Evolutionary conservation across 2,797 vertebrate species (phyloP).

Genomic region (Numenius phaeopus): DNA sequence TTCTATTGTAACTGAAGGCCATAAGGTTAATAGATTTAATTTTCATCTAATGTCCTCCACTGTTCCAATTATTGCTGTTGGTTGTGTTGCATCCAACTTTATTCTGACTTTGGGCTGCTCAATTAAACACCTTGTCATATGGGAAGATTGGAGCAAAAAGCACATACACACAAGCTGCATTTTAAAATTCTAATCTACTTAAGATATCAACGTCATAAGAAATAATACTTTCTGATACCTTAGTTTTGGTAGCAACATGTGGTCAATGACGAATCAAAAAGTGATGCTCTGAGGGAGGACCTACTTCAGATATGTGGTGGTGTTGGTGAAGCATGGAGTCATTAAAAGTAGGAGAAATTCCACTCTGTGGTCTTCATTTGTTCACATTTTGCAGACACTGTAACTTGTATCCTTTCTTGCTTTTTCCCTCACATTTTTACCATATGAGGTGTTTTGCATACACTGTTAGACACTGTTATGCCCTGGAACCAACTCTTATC

Average conservation of each 20-base stretch:
- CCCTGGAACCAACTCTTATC: background rate
- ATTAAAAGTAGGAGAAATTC: background rate
- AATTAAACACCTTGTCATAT: background rate
- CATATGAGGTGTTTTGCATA: background rate
- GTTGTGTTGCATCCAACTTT: background rate
- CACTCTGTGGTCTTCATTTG: background rate
- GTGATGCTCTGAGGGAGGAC: background rate
- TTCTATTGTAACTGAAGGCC: background rate
- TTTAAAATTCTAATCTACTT: background rate
- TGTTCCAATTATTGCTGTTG: background rate
- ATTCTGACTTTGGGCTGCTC: background rate
- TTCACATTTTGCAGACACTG: background rate
- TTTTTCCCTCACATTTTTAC: background rate
- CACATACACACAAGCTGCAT: rapidly evolving
- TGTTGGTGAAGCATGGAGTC: background rate
- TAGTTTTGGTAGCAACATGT: background rate
- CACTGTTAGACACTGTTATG: background rate
- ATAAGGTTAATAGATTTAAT: background rate
- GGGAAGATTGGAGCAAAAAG: background rate
- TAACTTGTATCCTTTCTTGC: background rate
- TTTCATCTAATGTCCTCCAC: background rate
- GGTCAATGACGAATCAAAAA: background rate
- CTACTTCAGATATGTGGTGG: rapidly evolving
- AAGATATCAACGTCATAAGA: background rate
- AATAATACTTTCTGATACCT: background rate